phyloP scores from a whole-genome alignment of 2,113 vertebrate species.

The Neofelis nebulosa region DNA sequence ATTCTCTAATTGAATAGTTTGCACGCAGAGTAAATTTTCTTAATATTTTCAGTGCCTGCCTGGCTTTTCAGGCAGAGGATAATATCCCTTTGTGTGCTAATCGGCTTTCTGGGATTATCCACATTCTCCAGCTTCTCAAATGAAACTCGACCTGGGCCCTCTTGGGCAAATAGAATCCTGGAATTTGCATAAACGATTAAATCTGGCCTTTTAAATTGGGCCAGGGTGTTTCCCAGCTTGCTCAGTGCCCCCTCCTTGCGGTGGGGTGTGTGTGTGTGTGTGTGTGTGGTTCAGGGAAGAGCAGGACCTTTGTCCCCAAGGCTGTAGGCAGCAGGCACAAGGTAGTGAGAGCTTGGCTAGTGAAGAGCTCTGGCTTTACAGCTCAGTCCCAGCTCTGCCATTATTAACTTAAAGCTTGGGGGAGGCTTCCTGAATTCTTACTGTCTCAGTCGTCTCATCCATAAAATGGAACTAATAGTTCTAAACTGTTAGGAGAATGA shows the following conservation, averaged over 20 bases:
- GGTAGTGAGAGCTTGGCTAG: neutral
- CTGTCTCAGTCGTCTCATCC: neutral
- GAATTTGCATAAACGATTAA: constrained; percentile 67
- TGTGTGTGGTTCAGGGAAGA: neutral
- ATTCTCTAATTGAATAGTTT: constrained; percentile 69
- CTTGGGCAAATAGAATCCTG: constrained; percentile 24
- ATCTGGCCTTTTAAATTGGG: constrained; percentile 48
- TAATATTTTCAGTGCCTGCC: constrained; percentile 55
- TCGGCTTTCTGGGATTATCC: constrained; percentile 74
- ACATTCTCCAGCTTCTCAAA: constrained; percentile 39
- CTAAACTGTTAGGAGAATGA: neutral
- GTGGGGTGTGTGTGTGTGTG: too few relatives aligned
- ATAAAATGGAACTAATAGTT: neutral
- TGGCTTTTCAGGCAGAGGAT: constrained; percentile 59
- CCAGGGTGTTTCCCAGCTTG: neutral
- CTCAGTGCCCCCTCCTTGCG: neutral
- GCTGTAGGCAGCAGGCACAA: neutral
- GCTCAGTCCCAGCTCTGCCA: neutral
- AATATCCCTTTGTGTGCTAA: constrained; percentile 64
- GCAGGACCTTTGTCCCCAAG: neutral
- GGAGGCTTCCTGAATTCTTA: neutral
- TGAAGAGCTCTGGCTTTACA: neutral
- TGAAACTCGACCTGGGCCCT: constrained; percentile 66
- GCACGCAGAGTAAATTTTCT: constrained; percentile 46
- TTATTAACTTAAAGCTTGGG: neutral